These are phyloP conservation scores for Fistularia tabacaria DNA, from an alignment of 2,797 vertebrate genomes.

Conservation along the genomic window DNA sequence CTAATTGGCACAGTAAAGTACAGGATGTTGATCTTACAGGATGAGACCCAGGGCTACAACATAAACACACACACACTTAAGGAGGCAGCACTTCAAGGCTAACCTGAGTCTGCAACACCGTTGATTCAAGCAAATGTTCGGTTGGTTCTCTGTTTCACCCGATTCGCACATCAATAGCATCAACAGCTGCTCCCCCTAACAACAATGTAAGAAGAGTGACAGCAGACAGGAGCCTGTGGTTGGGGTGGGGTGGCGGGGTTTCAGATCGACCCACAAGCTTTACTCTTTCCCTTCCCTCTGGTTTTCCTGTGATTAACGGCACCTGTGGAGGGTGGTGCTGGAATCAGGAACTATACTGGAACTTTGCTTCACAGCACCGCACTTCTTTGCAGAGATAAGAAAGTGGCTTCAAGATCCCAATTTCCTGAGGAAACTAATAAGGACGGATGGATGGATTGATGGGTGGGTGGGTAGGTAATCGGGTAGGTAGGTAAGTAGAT, in stretches of 20 bases:
- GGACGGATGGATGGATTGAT: no score
- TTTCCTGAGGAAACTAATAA: no score
- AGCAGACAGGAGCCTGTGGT: slow-evolving; percentile 41
- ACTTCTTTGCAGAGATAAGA: slow-evolving; percentile 18
- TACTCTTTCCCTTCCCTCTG: slow-evolving; percentile 39
- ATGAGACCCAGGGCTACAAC: background rate
- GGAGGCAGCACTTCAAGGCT: slow-evolving; percentile 27
- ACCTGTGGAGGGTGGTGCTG: slow-evolving; percentile 24
- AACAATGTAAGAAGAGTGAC: slow-evolving; percentile 62
- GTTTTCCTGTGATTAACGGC: slow-evolving; percentile 58
- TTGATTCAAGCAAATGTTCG: slow-evolving; percentile 51
- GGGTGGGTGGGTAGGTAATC: background rate
- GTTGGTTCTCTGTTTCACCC: slow-evolving; percentile 39
- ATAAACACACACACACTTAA: slow-evolving; percentile 9
- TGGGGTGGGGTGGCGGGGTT: slow-evolving; percentile 50
- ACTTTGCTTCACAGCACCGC: slow-evolving; percentile 25
- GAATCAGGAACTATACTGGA: slow-evolving; percentile 30
- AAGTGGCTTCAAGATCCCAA: no score
- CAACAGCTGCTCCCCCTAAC: slow-evolving; percentile 59
- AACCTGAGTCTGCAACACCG: slow-evolving; percentile 33
- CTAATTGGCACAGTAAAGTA: no score
- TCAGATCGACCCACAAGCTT: slow-evolving; percentile 45
- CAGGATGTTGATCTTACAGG: no score
- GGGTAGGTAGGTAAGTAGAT: no score
- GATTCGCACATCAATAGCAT: slow-evolving; percentile 65